Percentiles rank a stretch among this genome's conserved stretches.
phyloP scores from a whole-genome alignment of 2,888 invertebrate species.

The Ophonus ardosiacus region DNA sequence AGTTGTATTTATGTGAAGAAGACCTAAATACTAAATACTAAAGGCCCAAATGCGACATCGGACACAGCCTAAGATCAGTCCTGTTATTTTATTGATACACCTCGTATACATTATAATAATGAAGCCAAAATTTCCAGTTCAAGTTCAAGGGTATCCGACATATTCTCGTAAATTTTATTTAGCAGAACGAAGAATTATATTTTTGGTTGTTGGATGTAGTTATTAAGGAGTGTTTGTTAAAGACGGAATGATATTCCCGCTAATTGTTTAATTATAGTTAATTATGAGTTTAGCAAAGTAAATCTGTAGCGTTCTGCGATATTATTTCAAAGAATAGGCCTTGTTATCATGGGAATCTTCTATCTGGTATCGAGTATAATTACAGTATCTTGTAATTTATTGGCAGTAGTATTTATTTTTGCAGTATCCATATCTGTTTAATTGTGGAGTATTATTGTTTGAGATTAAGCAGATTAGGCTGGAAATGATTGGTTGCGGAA shows the following conservation, averaged over 20 bases:
- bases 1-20: no score
- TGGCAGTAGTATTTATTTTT: conserved; percentile 31
- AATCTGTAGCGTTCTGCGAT: background rate
- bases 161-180: no score
- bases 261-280: background rate
- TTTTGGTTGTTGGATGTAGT: background rate
- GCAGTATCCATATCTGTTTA: conserved; percentile 37
- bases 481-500: conserved; percentile 48
- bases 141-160: no score
- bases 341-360: background rate
- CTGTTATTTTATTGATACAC: no score
- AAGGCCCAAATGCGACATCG: no score
- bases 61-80: no score
- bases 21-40: no score
- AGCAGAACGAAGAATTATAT: background rate
- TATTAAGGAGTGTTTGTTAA: background rate
- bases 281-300: background rate
- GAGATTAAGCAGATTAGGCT: conserved; percentile 32
- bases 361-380: conserved; percentile 25
- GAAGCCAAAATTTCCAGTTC: no score
- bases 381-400: conserved; percentile 42
- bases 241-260: background rate
- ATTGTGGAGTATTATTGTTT: conserved; percentile 50
- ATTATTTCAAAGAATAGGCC: conserved; percentile 16
- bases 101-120: no score